Conservation (phyloP, 2,888 invertebrate species). For the Nomada fucata region DNA sequence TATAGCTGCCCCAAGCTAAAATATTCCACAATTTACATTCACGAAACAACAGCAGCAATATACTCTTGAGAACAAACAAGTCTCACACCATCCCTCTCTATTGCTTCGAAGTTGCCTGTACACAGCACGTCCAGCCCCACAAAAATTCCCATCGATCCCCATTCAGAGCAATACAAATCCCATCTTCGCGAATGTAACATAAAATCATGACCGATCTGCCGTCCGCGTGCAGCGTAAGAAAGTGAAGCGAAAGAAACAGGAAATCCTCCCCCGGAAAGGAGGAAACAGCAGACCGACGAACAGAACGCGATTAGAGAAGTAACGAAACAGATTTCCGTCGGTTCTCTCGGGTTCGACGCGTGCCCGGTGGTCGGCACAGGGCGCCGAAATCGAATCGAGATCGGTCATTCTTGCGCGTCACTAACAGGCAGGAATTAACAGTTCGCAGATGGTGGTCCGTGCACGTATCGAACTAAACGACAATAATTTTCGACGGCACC, state of each 20-base stretch:
- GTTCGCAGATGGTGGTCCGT: slow-evolving; percentile 47
- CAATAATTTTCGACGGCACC: slow-evolving; percentile 54
- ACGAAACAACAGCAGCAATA: not conserved
- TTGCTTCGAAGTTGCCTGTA: too few relatives aligned
- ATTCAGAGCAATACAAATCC: too few relatives aligned
- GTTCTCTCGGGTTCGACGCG: too few relatives aligned
- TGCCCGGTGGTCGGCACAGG: too few relatives aligned
- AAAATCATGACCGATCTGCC: too few relatives aligned
- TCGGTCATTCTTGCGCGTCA: not conserved
- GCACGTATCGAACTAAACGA: slow-evolving; percentile 45
- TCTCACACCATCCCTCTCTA: too few relatives aligned
- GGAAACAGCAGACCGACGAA: not conserved
- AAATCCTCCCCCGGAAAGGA: not conserved
- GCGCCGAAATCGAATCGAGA: not conserved
- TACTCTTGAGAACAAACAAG: not conserved
- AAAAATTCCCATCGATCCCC: too few relatives aligned
- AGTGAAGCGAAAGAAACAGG: too few relatives aligned
- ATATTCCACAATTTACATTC: not conserved
- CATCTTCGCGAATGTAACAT: too few relatives aligned
- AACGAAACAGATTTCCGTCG: too few relatives aligned
- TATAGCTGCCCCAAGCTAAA: not conserved
- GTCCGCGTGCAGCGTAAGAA: not conserved
- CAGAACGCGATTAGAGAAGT: too few relatives aligned
- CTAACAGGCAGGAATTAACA: not conserved
- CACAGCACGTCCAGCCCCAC: too few relatives aligned